Evolutionary conservation across 2,113 vertebrate genomes (phyloP), one percentile per base, ranked within the genome.

Genomic region (Chinchilla lanigera): DNA sequence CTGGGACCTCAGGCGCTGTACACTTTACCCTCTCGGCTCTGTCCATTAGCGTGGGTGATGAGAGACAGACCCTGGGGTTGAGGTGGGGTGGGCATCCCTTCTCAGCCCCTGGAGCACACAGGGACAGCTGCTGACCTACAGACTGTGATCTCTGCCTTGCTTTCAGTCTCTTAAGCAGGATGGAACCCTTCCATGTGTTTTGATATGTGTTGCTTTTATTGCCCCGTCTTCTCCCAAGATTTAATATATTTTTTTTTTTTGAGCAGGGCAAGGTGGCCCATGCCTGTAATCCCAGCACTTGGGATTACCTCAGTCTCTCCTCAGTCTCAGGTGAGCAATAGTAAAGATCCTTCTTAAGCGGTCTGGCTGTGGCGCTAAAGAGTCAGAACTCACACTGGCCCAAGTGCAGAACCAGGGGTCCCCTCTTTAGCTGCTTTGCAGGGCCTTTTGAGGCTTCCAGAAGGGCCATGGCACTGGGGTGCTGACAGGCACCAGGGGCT

Each of bases 131-230:
- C 14, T 75, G 19, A 0, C 3, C 38, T 33, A 30, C 65, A 85
- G 50, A 54, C 28, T 73, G 52, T 20, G 8, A 38, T 5, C 8
- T 41, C 24, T 26, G 65, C 58, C 2, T 20, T 88, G 17, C 17
- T 35, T 35, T 86, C 28, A 47, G 33, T 67, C 52, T 92, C 50
- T 77, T 85, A 86, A 65, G 26, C 16, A 63, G 47, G 65, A 69
- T 24, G 35, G 26, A 65, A 89, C 78, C 8, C 63, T 86, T 17
- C 50, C 83, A 86, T 41, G 47, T n/a, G 60, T 77, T 63, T 28
- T 22, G 56, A 56, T 93, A 24, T 58, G 9, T 17, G 26, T 82
- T 73, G 30, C 12, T 89, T 87, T 94, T 63, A 67, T 69, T 93
- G 50, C 84, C 81, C 50, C 92, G 44, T 44, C 4, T 77, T 93